Base-by-base conservation (phyloP, 2,797 vertebrate genomes). In the Paedocypris micromegethes region DNA sequence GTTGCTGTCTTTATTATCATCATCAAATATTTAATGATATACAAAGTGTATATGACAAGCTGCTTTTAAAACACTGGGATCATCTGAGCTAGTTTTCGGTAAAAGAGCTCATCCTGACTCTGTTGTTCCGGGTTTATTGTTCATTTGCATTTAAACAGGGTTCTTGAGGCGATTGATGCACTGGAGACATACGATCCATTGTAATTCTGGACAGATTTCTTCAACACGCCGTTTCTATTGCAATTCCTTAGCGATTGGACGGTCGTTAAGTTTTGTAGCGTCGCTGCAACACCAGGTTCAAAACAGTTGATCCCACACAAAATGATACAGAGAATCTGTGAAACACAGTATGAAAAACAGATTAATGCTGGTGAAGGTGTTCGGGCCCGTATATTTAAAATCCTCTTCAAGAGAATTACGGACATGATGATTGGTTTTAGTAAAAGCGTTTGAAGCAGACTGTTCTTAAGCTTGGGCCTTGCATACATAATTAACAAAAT, bases 101-200 rank as follows among this genome's bases (percentile, higher is more conserved):
- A 43, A 72, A 56, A 56, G 41, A 2, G 47, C 5, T 23, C 23
- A 23, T 23, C 23, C 23, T 23, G 9, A 23, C 49, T 37, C 42
- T 2, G 38, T 49, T 71, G 45, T 64, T 67, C 57, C 43, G 44
- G 58, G 39, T 73, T 72, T 72, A 75, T 66, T 67, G 56, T 46
- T 53, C 5, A 74, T 79, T 77, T 75, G 73, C 73, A 77, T 75
- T 74, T 72, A 77, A 77, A 79, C 68, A 74, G 68, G 54, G 64
- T 68, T 61, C 47, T 66, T 69, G 59, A 65, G 64, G 63, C 72
- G 69, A 72, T 77, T 60, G 68, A 72, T 55, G 56, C 63, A 57
- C 57, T 38, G 42, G 66, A 71, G 75, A 59, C 70, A 42, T 9
- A 52, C 58, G 68, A 75, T 73, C 70, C 56, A 62, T 49, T 52